Evolutionary conservation across 2,113 vertebrate genomes (phyloP).

Genomic region (Gallinago paraguaiae): DNA sequence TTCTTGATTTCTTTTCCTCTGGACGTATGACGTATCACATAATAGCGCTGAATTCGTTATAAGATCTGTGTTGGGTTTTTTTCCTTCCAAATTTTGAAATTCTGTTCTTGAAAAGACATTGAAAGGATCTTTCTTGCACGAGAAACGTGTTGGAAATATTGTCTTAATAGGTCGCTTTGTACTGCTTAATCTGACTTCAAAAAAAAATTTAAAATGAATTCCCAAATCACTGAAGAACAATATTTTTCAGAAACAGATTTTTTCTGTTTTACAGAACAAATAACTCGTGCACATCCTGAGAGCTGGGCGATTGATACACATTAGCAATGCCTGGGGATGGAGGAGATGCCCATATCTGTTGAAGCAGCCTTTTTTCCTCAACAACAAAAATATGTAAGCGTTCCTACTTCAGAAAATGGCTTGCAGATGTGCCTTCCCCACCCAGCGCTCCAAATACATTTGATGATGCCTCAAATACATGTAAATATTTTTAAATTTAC

Average conservation of each 20-base stretch:
- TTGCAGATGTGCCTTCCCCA: constrained; percentile 8
- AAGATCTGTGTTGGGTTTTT: not conserved
- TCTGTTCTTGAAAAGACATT: not conserved
- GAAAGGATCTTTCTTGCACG: not conserved
- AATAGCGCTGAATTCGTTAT: not conserved
- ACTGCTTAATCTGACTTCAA: not conserved
- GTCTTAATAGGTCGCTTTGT: not conserved
- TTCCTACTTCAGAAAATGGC: constrained; percentile 2
- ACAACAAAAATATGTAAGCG: constrained; percentile 1
- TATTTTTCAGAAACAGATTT: not conserved
- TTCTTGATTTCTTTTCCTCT: not conserved
- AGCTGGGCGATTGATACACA: not conserved
- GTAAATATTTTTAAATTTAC: constrained; percentile 24
- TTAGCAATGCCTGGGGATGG: not conserved
- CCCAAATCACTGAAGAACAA: not conserved
- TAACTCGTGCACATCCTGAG: not conserved
- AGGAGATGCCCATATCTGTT: not conserved
- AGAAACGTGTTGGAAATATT: not conserved
- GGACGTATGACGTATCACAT: not conserved
- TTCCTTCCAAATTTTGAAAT: not conserved
- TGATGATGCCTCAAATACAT: not conserved
- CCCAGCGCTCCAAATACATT: not conserved
- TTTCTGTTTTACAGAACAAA: not conserved
- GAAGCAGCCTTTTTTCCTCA: not conserved
- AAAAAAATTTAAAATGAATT: not conserved